These are phyloP conservation scores for Clinocottus analis DNA, from an alignment of 2,113 vertebrate species.

Conservation along the genomic window DNA sequence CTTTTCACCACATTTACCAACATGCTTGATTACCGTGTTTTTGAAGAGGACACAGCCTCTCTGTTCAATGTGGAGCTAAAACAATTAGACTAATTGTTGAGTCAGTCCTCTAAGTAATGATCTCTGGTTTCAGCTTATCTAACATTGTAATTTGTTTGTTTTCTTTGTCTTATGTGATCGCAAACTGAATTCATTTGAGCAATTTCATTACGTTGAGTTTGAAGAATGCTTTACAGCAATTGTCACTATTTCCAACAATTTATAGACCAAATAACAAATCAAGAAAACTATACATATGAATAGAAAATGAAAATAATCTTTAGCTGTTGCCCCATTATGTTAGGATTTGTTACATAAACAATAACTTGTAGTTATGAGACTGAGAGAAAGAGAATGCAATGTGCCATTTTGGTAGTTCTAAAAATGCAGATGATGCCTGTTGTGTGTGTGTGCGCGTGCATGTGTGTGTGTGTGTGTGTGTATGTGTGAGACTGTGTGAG, in stretches of 20 bases:
- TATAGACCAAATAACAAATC: background rate
- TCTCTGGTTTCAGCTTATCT: background rate
- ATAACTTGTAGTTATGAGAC: background rate
- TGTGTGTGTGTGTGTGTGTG: too few species aligned
- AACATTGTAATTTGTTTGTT: background rate
- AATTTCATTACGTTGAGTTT: background rate
- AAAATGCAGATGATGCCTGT: background rate
- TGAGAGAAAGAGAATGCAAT: background rate
- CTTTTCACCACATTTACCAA: background rate
- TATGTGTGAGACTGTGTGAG: background rate
- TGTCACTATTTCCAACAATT: background rate
- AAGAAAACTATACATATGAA: background rate
- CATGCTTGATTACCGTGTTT: conserved; percentile 2
- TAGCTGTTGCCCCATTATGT: background rate
- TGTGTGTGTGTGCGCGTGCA: background rate
- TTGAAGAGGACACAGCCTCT: background rate
- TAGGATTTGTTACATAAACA: background rate
- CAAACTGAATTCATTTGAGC: background rate
- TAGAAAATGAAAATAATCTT: background rate
- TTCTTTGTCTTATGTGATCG: background rate
- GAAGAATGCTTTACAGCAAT: background rate
- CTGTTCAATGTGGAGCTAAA: conserved; percentile 1
- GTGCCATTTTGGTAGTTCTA: background rate
- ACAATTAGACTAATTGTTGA: conserved; percentile 8
- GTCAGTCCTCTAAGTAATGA: background rate